Conservation (phyloP, 2,888 invertebrate genomes). For the Drosophila kuntzei region DNA sequence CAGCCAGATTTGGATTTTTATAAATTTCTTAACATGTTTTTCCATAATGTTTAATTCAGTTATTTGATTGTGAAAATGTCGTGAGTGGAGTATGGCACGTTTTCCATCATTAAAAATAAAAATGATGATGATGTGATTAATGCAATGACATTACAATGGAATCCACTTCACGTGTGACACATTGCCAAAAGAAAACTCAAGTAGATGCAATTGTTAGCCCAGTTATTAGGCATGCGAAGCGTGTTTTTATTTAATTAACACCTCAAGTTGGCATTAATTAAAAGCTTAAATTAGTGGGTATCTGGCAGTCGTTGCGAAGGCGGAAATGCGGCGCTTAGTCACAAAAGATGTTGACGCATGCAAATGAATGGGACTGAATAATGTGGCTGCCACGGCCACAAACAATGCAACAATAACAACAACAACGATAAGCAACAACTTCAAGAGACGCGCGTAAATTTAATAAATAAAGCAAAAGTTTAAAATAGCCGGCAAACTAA, state of each 20-base stretch:
- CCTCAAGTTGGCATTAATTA: slow-evolving; percentile 60
- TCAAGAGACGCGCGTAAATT: slow-evolving; percentile 44
- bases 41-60: slow-evolving; percentile 30
- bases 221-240: slow-evolving; percentile 65
- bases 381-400: slow-evolving; percentile 50
- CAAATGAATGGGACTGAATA: slow-evolving; percentile 57
- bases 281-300: slow-evolving; percentile 41
- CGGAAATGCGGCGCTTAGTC: slow-evolving; percentile 72
- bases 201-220: slow-evolving; percentile 52
- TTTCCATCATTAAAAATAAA: slow-evolving; percentile 75
- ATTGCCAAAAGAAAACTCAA: slow-evolving; percentile 37
- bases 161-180: slow-evolving; percentile 53
- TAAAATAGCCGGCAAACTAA: slow-evolving; percentile 62
- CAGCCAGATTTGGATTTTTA: slow-evolving; percentile 14
- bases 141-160: slow-evolving; percentile 64
- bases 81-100: slow-evolving; percentile 60
- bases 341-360: slow-evolving; percentile 70
- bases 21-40: slow-evolving; percentile 38
- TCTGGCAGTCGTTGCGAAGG: slow-evolving; percentile 52
- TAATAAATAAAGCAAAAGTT: slow-evolving; percentile 66
- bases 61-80: slow-evolving; percentile 41
- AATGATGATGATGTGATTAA: slow-evolving; percentile 68
- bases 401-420: slow-evolving; percentile 38
- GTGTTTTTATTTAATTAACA: slow-evolving; percentile 63
- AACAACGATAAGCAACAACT: slow-evolving; percentile 4